Base-by-base conservation (phyloP, 2,113 vertebrate species). In the Otis tarda region DNA sequence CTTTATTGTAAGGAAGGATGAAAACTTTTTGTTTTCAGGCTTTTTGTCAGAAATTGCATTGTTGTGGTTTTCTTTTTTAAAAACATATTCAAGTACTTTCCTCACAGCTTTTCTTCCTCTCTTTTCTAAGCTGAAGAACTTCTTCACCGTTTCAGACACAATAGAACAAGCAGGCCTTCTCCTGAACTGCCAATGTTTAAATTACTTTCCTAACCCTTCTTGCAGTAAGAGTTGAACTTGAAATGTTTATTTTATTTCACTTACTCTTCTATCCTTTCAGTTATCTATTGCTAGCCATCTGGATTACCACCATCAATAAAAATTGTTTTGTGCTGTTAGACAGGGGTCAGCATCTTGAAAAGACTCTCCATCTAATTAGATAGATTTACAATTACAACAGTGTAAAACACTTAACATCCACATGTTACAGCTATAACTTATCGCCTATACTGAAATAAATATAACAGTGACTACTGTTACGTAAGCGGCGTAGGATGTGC, bases 201-300 rank as follows among this genome's bases (percentile, higher is more conserved):
- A 89, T 92, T 67, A 70, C 91, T 67, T 17, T 69, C 83, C 37
- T 8, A 77, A 77, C 63, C 59, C n/a, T 76, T 53, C 59, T 59
- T 25, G 39, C 25, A 61, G 12, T 10, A 43, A 90, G 49, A 60
- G 39, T 3, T 71, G 69, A 89, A 82, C 63, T 92, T 94, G 17
- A 85, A 63, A 47, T 25, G 57, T 73, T 94, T 82, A 71, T 87
- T 90, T 73, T 71, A 79, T 84, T 94, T 89, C 86, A 52, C 52
- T 87, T 73, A 14, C 53, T 92, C 60, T 24, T 84, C 71, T 82
- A 12, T 59, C n/a, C 50, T 28, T 91, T 82, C 12, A 63, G 12
- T 65, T 89, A 86, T 81, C 75, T 49, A 20, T 74, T 83, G 47
- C 43, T 49, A 92, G 49, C 47, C 75, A 60, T 74, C 69, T 76